A percentile compares a stretch with the other conserved stretches of the same genome.
Evolutionary conservation across 2,113 vertebrate genomes (phyloP).

Genomic region (Lagopus muta): DNA sequence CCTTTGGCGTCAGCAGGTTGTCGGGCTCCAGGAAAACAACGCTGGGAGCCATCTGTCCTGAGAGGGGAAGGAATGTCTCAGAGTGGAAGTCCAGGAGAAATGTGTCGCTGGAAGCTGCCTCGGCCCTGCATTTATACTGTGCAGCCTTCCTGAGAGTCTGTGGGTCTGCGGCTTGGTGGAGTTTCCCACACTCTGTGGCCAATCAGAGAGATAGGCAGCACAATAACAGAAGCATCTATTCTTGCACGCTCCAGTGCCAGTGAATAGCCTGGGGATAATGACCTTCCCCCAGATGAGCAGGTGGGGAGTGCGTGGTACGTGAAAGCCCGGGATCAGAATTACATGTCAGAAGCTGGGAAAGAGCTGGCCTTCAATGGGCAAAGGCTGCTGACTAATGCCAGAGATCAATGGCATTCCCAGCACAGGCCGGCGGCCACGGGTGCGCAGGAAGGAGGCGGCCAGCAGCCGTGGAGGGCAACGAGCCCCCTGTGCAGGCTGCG

Average conservation of each 20-base stretch:
- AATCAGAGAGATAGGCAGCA: constrained; percentile 64
- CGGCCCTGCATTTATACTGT: constrained; percentile 60
- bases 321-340: constrained; percentile 40
- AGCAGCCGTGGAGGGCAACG: constrained; percentile 27
- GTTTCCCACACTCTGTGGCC: constrained; percentile 82
- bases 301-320: constrained; percentile 66
- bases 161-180: constrained; percentile 56
- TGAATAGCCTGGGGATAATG: constrained; percentile 73
- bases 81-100: neutral
- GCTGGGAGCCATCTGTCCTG: constrained; percentile 70
- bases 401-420: constrained; percentile 66
- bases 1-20: constrained; percentile 53
- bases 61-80: neutral
- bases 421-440: constrained; percentile 31
- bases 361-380: constrained; percentile 40
- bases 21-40: constrained; percentile 51
- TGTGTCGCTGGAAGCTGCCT: neutral
- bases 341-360: constrained; percentile 70
- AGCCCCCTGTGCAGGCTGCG: neutral
- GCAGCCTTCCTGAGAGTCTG: neutral
- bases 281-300: constrained; percentile 72
- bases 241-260: constrained; percentile 74
- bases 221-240: constrained; percentile 62
- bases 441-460: constrained; percentile 13
- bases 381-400: constrained; percentile 64